Percentiles rank a stretch among this genome's conserved stretches.
Evolutionary conservation across 2,888 invertebrate species (phyloP).

Genomic region (Gibbula magus): DNA sequence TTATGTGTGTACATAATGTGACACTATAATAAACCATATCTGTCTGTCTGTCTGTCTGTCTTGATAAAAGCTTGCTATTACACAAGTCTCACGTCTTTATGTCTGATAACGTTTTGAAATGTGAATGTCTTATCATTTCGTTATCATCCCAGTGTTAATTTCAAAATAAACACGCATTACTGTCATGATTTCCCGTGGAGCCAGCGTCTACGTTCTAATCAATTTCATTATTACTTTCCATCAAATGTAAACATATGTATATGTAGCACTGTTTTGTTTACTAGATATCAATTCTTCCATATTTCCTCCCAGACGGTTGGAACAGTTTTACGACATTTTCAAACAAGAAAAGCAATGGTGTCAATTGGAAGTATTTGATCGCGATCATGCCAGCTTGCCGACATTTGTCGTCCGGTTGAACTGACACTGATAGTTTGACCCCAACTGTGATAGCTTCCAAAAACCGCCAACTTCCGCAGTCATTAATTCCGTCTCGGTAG

Average conservation of each 20-base stretch:
- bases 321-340: not conserved
- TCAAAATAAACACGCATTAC: no score
- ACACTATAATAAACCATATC: no score
- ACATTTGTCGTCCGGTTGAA: not conserved
- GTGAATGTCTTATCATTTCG: no score
- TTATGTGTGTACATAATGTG: no score
- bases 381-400: not conserved
- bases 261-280: not conserved
- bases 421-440: conserved; percentile 18
- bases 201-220: no score
- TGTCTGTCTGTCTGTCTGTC: no score
- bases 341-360: not conserved
- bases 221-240: not conserved
- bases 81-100: no score
- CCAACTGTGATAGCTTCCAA: conserved; percentile 4
- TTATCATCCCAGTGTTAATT: no score
- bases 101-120: no score
- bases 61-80: no score
- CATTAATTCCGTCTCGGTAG: conserved; percentile 1
- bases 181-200: no score
- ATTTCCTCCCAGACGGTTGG: not conserved
- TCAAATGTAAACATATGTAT: not conserved
- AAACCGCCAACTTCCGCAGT: not conserved
- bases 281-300: not conserved
- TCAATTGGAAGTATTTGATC: not conserved